Conservation (phyloP, 2,888 invertebrate species). For the Mystacides longicornis region DNA sequence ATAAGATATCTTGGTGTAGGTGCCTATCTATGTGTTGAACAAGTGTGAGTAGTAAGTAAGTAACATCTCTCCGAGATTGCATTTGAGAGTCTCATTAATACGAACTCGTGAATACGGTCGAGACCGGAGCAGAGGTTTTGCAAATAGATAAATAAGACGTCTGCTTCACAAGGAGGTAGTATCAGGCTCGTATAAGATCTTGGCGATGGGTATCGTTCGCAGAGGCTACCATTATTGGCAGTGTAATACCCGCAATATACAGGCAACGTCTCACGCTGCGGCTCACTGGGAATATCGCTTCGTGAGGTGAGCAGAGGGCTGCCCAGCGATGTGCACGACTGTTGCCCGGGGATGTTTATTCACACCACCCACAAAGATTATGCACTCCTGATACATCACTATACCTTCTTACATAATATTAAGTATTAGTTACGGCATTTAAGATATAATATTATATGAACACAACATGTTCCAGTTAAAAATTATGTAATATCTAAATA, state of each 20-base stretch:
- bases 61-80: background rate
- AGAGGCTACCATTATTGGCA: no score
- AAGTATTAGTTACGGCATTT: no score
- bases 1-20: no score
- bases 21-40: background rate
- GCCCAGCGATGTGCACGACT: slow-evolving; percentile 9
- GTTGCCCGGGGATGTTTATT: slow-evolving; percentile 16
- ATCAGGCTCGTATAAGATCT: background rate
- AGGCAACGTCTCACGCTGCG: slow-evolving; percentile 9
- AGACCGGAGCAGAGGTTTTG: no score
- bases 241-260: no score
- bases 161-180: background rate
- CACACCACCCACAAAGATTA: slow-evolving; percentile 12
- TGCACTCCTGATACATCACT: background rate
- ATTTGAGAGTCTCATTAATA: background rate
- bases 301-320: slow-evolving; percentile 10
- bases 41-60: background rate
- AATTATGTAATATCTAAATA: no score
- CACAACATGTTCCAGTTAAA: no score
- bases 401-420: no score
- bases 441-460: no score
- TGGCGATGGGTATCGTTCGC: background rate
- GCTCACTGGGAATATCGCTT: slow-evolving; percentile 11
- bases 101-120: background rate
- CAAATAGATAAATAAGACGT: background rate